Evolutionary conservation across 37 sponge, comb jelly and placozoan genomes (phyloP).

Genomic region (Ephydatia muelleri): DNA sequence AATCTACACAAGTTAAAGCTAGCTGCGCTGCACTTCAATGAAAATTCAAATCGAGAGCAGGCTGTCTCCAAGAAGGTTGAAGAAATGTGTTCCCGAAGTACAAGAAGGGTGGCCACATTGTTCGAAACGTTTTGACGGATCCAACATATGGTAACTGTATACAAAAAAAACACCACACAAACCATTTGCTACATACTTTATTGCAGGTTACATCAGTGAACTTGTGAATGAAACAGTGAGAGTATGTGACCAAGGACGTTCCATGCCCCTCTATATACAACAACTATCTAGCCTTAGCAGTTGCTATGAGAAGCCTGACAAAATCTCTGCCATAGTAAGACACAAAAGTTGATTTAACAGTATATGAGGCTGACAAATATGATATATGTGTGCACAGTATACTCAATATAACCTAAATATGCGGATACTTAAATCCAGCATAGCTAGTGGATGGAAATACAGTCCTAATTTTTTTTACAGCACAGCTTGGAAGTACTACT

Average conservation of each 20-base stretch:
- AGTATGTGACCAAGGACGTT: background rate
- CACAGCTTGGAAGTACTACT: conserved; percentile 1
- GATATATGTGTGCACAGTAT: background rate
- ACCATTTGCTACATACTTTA: conserved; percentile 7
- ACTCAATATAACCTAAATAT: background rate
- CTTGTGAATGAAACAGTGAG: conserved; percentile 12
- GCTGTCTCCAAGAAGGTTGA: conserved; percentile 20
- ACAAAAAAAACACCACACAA: background rate
- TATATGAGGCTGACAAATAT: background rate
- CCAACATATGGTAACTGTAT: conserved; percentile 33
- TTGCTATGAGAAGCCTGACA: conserved; percentile 29
- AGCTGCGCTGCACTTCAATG: conserved; percentile 58
- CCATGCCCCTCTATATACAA: too few species aligned
- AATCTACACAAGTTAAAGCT: conserved; percentile 13
- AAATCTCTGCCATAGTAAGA: conserved; percentile 18
- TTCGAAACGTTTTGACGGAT: conserved; percentile 16
- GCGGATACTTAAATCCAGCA: conserved; percentile 38
- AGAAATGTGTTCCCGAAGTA: conserved; percentile 24
- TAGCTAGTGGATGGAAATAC: conserved; percentile 15
- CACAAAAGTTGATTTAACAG: conserved; percentile 29
- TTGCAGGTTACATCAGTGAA: conserved; percentile 25
- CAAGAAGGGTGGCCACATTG: conserved; percentile 48
- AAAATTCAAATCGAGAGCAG: conserved; percentile 27
- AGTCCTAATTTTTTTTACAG: conserved; percentile 6
- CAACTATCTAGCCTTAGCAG: conserved; percentile 8